Base-by-base conservation (phyloP, 64 coral and sea anemone genomes). In the Astreopora myriophthalma region DNA sequence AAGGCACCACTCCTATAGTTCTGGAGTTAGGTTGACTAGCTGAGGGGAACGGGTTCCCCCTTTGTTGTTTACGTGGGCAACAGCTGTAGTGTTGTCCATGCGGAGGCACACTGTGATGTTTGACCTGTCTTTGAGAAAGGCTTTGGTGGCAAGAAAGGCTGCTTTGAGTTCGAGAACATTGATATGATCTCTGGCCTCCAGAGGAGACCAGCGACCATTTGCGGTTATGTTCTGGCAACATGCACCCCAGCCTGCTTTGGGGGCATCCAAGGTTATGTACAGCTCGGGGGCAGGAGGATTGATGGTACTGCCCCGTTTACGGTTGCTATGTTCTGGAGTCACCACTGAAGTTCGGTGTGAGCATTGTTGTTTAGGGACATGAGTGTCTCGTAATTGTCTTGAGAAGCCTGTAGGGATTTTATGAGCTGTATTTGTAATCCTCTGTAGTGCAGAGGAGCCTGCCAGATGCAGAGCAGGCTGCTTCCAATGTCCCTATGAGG, bases 1-100 rank as follows among this genome's bases (percentile, higher is more conserved):
- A 51, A 85, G 35, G 76, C 88, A 70, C 74, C 88, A 81, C 3
- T 90, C n/a, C n/a, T n/a, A 81, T 20, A 91, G 48, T 73, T 84
- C 31, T 14, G 75, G 76, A 37, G 89, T 72, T 58, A 83, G 33
- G 40, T 19, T 74, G 60, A 80, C 32, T 1, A 90, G 75, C 25
- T 17, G 16, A 17, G 73, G 73, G 35, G n/a, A n/a, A n/a, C n/a
- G n/a, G n/a, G n/a, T n/a, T n/a, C n/a, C n/a, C n/a, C n/a, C n/a
- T n/a, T n/a, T 0, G 42, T 46, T 46, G 42, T 46, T 46, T 46
- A 46, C 11, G 42, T 46, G 42, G 42, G 42, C 42, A 0, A 46
- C 42, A 11, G 76, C 4, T 69, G 81, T 48, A 42, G 3, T 25
- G 64, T 79, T 74, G 48, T 84, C 46, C 82, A 48, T 63, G 68